Evolutionary conservation across 2,888 invertebrate genomes (phyloP).

Genomic region (Petrolisthes cinctipes): DNA sequence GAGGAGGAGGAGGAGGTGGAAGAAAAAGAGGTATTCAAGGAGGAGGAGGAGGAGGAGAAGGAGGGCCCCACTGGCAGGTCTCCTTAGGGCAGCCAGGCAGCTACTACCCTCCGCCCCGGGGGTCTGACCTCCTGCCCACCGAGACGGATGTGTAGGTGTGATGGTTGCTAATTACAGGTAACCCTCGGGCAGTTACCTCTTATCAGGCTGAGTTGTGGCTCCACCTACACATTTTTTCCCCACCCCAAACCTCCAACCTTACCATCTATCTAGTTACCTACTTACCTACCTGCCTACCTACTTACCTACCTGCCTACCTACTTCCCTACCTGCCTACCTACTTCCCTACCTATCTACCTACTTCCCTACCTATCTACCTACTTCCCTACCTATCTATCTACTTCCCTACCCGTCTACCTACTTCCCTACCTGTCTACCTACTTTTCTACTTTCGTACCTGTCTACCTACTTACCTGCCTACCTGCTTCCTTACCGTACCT

Average conservation of each 20-base stretch:
- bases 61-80: too few species aligned
- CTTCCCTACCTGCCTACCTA: neutral
- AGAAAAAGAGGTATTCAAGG: too few species aligned
- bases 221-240: neutral
- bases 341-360: neutral
- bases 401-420: neutral
- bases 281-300: neutral
- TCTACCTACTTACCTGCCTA: neutral
- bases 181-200: neutral
- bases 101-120: slow-evolving; percentile 9
- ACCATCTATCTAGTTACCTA: neutral
- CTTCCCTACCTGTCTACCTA: neutral
- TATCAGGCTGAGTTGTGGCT: slow-evolving; percentile 12
- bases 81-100: too few species aligned
- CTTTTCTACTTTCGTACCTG: neutral
- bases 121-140: slow-evolving; percentile 14
- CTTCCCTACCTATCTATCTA: neutral
- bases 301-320: neutral
- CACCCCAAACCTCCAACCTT: neutral
- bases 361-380: neutral
- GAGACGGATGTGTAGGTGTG: slow-evolving; percentile 39
- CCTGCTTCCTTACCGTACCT: neutral
- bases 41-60: too few species aligned
- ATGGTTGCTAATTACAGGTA: slow-evolving; percentile 38
- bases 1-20: too few species aligned